Evolutionary conservation across 1,140 invertebrate genomes (phyloP).

Genomic region (Mizuhopecten yessoensis): DNA sequence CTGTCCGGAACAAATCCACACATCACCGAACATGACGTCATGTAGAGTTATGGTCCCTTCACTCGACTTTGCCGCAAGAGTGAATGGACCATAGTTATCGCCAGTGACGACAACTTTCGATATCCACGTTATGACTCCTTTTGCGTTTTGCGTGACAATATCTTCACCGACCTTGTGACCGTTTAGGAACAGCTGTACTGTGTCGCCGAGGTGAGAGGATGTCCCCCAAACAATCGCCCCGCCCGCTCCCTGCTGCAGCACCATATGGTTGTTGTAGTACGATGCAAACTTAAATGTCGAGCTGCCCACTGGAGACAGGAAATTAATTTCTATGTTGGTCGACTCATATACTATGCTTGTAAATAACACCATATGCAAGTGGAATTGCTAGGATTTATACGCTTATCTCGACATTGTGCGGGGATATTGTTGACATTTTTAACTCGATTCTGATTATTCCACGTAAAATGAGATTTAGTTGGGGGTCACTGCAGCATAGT

Average conservation of each 20-base stretch:
- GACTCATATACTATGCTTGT: too few species aligned
- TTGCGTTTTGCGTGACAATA: not conserved
- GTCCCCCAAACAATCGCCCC: slow-evolving; percentile 74
- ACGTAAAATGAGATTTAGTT: too few species aligned
- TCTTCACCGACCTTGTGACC: not conserved
- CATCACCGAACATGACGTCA: slow-evolving; percentile 80
- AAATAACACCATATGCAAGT: too few species aligned
- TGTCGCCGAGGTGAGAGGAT: slow-evolving; percentile 63
- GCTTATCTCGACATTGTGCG: too few species aligned
- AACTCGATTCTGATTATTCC: too few species aligned
- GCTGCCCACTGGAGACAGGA: not conserved
- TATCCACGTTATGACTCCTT: slow-evolving; percentile 58
- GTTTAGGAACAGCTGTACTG: slow-evolving; percentile 65
- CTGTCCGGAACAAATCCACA: slow-evolving; percentile 81
- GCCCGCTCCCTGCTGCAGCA: slow-evolving; percentile 65
- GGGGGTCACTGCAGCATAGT: too few species aligned
- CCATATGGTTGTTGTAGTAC: slow-evolving; percentile 71
- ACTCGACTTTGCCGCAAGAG: slow-evolving; percentile 57
- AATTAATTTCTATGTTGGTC: too few species aligned
- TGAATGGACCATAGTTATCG: slow-evolving; percentile 52
- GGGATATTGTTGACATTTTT: too few species aligned
- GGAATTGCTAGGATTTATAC: too few species aligned
- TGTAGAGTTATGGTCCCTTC: slow-evolving; percentile 62
- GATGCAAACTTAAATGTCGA: slow-evolving; percentile 59
- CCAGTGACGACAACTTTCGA: slow-evolving; percentile 50